Conservation (phyloP, 2,113 vertebrate species). For the Machaerirhynchus nigripectus region DNA sequence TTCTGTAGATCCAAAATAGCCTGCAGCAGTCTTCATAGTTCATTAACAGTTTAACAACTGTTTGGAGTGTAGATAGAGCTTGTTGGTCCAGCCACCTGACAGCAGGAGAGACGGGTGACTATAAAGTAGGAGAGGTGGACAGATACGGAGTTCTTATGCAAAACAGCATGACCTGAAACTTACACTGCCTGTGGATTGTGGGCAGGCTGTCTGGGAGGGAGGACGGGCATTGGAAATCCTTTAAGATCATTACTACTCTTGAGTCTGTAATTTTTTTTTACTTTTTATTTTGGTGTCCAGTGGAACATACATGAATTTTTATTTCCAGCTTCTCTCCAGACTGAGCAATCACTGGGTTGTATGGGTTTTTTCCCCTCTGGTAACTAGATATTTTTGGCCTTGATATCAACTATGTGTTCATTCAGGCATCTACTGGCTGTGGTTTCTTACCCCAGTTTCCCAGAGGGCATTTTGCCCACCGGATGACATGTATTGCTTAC, state of each 20-base stretch:
- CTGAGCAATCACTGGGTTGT: not conserved
- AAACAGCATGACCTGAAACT: not conserved
- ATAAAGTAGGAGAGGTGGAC: not conserved
- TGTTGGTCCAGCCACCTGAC: not conserved
- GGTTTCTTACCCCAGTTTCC: not conserved
- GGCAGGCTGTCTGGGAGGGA: not conserved
- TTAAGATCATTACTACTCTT: not conserved
- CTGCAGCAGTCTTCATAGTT: slow-evolving; percentile 15
- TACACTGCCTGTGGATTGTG: not conserved
- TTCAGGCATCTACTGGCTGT: not conserved
- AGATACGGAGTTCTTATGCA: not conserved
- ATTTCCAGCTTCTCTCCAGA: not conserved
- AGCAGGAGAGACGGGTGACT: not conserved
- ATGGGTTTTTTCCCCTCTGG: not conserved
- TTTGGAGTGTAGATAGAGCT: not conserved
- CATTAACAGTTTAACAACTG: slow-evolving; percentile 1
- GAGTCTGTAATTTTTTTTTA: not conserved
- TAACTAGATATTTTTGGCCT: slow-evolving; percentile 4
- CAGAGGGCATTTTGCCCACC: not conserved
- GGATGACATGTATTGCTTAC: not conserved
- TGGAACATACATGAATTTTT: not conserved
- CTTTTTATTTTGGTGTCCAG: not conserved
- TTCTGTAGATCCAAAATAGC: slow-evolving; percentile 14
- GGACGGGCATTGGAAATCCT: not conserved
- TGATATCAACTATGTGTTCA: not conserved